These are phyloP conservation scores for Prolemur simus DNA, from an alignment of 2,113 vertebrate genomes.

Conservation along the genomic window DNA sequence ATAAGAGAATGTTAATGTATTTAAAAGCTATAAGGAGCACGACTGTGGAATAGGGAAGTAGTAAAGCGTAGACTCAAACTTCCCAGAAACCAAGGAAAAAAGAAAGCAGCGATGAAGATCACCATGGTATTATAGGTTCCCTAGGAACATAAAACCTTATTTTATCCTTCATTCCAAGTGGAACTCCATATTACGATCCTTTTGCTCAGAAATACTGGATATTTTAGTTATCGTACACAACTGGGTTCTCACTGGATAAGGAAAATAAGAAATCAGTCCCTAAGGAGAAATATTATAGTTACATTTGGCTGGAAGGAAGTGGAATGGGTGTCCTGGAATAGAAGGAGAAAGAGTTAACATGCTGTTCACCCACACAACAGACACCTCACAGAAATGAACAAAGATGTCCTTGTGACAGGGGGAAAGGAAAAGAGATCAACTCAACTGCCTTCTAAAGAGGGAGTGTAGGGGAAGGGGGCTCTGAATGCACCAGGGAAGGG, in stretches of 20 bases:
- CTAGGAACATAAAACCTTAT: background rate
- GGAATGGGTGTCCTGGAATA: background rate
- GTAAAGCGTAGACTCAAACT: background rate
- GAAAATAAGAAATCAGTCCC: background rate
- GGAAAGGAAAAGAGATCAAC: background rate
- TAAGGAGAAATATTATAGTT: background rate
- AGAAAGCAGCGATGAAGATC: background rate
- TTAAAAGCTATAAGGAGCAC: background rate
- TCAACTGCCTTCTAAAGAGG: background rate
- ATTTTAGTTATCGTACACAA: background rate
- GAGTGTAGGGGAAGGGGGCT: rapidly evolving
- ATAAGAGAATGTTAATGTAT: background rate
- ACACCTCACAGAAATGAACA: background rate
- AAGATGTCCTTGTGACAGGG: background rate
- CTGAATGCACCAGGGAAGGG: rapidly evolving
- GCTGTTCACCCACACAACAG: background rate
- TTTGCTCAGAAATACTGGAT: background rate
- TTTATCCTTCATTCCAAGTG: background rate
- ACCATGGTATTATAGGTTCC: background rate
- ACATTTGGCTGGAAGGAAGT: background rate
- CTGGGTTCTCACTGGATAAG: background rate
- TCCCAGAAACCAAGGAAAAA: constrained; percentile 16
- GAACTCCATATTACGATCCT: background rate
- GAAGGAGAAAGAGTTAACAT: background rate
- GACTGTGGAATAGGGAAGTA: background rate